Evolutionary conservation across 2,888 invertebrate species (phyloP).

Genomic region (Synanthedon tipuliformis): DNA sequence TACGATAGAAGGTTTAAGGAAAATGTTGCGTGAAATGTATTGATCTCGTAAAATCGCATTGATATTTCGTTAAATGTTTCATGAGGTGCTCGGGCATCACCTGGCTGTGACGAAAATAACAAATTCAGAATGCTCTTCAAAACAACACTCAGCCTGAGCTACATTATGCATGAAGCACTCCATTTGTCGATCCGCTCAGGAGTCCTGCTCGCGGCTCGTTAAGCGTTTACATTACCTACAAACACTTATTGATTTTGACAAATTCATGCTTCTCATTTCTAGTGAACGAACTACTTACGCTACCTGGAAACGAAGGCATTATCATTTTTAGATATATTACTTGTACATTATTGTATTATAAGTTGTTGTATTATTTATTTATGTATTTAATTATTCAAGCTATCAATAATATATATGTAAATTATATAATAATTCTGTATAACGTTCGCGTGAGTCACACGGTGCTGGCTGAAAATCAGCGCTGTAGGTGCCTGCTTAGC

Average conservation of each 20-base stretch:
- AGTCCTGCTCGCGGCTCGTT: conserved; percentile 67
- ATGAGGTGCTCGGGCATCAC: conserved; percentile 59
- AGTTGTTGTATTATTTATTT: no score
- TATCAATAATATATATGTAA: no score
- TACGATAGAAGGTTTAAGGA: neutral
- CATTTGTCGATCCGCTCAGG: conserved; percentile 69
- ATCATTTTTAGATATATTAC: no score
- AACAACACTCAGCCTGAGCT: conserved; percentile 65
- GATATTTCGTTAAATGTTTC: conserved; percentile 61
- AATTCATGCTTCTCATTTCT: conserved; percentile 49
- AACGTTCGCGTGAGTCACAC: no score
- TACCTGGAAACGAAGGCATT: conserved; percentile 1
- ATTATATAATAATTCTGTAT: no score
- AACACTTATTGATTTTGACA: conserved; percentile 66
- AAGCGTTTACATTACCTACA: conserved; percentile 68
- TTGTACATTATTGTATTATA: no score
- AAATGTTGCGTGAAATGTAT: neutral
- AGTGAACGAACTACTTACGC: conserved; percentile 17
- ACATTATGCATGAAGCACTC: conserved; percentile 71
- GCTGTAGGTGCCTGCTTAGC: no score
- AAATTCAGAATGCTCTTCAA: conserved; percentile 68
- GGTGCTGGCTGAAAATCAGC: no score
- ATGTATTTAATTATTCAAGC: no score
- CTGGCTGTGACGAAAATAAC: conserved; percentile 66
- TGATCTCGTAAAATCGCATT: conserved; percentile 18